phyloP scores from a whole-genome alignment of 53 echinoderm and acorn worm species.

The Echinarachnius parma region DNA sequence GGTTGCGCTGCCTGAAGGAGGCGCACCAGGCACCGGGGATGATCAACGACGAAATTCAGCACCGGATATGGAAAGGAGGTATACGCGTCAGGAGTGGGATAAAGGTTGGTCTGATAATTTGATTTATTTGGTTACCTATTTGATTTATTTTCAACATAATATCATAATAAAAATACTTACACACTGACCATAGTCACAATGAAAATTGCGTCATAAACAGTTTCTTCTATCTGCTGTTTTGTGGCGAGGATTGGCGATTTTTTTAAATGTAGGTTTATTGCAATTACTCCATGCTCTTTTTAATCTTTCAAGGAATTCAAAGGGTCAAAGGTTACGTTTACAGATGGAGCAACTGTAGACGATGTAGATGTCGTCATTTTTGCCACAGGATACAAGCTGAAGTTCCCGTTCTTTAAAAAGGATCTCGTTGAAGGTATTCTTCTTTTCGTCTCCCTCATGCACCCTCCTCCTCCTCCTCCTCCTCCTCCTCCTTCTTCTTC shows the following conservation, averaged over 20 bases:
- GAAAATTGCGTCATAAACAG: too few species aligned
- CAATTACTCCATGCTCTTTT: too few species aligned
- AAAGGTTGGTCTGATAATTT: too few species aligned
- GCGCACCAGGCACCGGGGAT: too few species aligned
- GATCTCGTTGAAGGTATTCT: constrained; percentile 8
- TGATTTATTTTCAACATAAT: too few species aligned
- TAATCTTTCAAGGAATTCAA: constrained; percentile 46
- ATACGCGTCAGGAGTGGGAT: constrained; percentile 52
- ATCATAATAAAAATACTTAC: too few species aligned
- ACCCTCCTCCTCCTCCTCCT: neutral
- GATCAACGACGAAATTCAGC: constrained; percentile 53
- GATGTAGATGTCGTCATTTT: constrained; percentile 57
- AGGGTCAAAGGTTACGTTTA: constrained; percentile 39
- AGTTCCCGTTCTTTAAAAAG: constrained; percentile 41
- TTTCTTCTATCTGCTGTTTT: too few species aligned
- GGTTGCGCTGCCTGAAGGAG: too few species aligned
- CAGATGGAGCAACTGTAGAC: constrained; percentile 47
- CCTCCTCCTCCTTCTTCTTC: neutral
- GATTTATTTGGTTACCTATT: too few species aligned
- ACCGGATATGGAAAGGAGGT: constrained; percentile 51
- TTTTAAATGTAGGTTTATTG: too few species aligned
- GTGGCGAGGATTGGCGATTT: too few species aligned
- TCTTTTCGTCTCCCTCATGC: neutral
- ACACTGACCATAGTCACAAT: too few species aligned
- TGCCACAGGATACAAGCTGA: constrained; percentile 59